phyloP scores from a whole-genome alignment of 2,113 vertebrate genomes.

The Oostethus manadensis region DNA sequence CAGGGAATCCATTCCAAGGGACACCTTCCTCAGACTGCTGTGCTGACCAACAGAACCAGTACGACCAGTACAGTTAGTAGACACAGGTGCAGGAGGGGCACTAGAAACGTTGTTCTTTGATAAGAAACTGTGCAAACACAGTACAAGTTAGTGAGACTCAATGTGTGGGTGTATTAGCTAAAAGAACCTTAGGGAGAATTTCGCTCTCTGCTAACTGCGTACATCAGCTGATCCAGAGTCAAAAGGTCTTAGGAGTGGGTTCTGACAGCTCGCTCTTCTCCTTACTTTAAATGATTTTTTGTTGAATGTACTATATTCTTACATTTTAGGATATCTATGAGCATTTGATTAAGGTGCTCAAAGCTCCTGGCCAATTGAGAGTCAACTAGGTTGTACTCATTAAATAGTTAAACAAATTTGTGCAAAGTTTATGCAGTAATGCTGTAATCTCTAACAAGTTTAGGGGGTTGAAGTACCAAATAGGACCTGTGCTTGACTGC shows the following conservation, averaged over 20 bases:
- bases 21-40: too few relatives aligned
- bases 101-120: background rate
- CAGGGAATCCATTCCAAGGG: too few relatives aligned
- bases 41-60: background rate
- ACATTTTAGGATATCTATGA: too few relatives aligned
- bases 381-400: background rate
- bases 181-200: constrained; percentile 4
- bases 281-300: too few relatives aligned
- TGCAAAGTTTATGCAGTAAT: too few relatives aligned
- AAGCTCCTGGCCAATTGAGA: background rate
- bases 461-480: too few relatives aligned
- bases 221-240: constrained; percentile 12
- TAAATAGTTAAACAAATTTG: background rate
- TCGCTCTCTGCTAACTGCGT: background rate
- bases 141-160: constrained; percentile 1
- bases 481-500: too few relatives aligned
- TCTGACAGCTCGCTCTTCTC: too few relatives aligned
- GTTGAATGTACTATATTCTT: too few relatives aligned
- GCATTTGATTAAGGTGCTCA: too few relatives aligned
- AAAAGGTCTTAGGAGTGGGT: constrained; percentile 5
- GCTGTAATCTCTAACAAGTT: too few relatives aligned
- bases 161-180: background rate
- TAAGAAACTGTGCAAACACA: background rate
- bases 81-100: background rate
- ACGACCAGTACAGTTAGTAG: background rate